phyloP scores from a whole-genome alignment of 2,888 invertebrate genomes.

The Philonicus albiceps region DNA sequence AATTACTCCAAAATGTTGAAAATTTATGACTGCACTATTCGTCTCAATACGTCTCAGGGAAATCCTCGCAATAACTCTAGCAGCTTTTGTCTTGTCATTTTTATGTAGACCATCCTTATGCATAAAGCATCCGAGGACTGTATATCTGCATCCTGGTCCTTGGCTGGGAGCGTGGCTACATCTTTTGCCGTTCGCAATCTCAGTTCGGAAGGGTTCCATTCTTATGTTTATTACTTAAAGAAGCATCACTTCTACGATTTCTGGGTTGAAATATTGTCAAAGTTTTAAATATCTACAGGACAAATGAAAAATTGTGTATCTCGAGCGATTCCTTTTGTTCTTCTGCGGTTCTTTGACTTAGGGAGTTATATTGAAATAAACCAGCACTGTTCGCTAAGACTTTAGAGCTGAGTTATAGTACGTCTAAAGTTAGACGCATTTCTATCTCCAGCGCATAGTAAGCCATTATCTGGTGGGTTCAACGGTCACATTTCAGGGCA shows the following conservation, averaged over 20 bases:
- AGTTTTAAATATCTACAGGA: slow-evolving; percentile 12
- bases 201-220: background rate
- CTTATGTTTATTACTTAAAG: slow-evolving; percentile 13
- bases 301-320: slow-evolving; percentile 13
- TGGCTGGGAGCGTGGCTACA: background rate
- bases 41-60: slow-evolving; percentile 36
- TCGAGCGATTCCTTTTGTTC: background rate
- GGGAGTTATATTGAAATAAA: background rate
- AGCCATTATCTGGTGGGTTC: background rate
- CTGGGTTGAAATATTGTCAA: slow-evolving; percentile 34
- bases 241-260: background rate
- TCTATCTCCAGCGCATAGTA: background rate
- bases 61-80: slow-evolving; percentile 25
- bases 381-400: background rate
- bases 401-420: background rate
- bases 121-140: background rate
- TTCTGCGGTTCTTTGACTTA: background rate
- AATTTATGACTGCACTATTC: slow-evolving; percentile 36
- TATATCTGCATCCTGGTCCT: background rate
- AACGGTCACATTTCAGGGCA: background rate
- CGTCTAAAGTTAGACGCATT: background rate
- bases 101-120: slow-evolving; percentile 1
- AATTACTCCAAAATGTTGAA: slow-evolving; percentile 26
- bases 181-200: background rate
- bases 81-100: slow-evolving; percentile 32